These are phyloP conservation scores for Synanthedon myopaeformis DNA, from an alignment of 2,888 invertebrate genomes.

Conservation along the genomic window DNA sequence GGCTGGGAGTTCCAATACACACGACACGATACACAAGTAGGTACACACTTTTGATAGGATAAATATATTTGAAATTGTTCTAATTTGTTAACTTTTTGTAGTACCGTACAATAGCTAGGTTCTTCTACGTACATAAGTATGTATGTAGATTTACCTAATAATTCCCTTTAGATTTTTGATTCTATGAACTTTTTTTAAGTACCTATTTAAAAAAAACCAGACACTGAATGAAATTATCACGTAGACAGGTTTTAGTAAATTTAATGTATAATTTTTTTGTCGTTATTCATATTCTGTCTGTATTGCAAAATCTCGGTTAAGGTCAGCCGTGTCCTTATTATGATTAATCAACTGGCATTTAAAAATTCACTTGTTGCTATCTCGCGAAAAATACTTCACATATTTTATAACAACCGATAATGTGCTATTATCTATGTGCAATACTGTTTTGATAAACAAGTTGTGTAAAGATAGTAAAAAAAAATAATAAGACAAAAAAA, in stretches of 20 bases:
- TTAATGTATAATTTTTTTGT: constrained; percentile 6
- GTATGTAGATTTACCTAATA: no score
- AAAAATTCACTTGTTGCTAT: background rate
- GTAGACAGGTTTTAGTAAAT: background rate
- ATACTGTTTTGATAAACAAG: constrained; percentile 19
- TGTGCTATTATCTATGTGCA: constrained; percentile 13
- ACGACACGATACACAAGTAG: no score
- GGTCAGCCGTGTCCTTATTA: constrained; percentile 8
- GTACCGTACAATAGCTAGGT: no score
- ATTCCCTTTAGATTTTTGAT: no score
- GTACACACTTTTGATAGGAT: no score
- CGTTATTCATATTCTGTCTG: constrained; percentile 2
- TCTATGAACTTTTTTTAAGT: no score
- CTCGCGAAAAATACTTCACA: background rate
- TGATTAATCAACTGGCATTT: background rate
- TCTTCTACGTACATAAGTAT: no score
- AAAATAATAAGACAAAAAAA: constrained; percentile 9
- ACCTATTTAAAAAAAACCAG: no score
- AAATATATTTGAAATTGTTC: no score
- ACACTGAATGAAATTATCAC: no score
- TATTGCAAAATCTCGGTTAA: constrained; percentile 18
- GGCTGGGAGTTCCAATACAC: no score
- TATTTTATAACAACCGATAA: constrained; percentile 2
- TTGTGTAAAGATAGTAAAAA: constrained; percentile 9
- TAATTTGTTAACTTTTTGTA: no score